Conservation (phyloP, 1,140 invertebrate genomes). For the Conopomorpha cramerella region DNA sequence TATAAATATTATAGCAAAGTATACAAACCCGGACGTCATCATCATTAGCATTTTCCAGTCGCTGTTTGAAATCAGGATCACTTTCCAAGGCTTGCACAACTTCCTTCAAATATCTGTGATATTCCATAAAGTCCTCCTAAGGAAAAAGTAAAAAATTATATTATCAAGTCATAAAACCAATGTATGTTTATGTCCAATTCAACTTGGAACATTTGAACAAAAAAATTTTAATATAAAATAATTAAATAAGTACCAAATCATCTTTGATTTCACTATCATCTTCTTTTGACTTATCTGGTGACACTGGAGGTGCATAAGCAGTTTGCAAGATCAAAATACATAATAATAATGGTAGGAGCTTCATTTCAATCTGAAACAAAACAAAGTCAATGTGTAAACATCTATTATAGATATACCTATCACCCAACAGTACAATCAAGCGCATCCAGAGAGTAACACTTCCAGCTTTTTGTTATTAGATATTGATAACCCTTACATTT, state of each 20-base stretch:
- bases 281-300: constrained; percentile 34
- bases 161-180: background rate
- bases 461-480: too few relatives aligned
- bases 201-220: background rate
- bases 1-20: too few relatives aligned
- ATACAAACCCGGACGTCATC: constrained; percentile 75
- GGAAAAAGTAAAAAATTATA: constrained; percentile 4
- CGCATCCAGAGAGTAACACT: too few relatives aligned
- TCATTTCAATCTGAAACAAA: constrained; percentile 23
- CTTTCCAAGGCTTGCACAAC: constrained; percentile 84
- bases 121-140: constrained; percentile 66
- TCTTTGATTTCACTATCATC: constrained; percentile 40
- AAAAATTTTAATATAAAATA: background rate
- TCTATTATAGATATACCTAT: too few relatives aligned
- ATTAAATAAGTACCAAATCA: constrained; percentile 44
- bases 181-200: background rate
- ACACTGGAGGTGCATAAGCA: constrained; percentile 47
- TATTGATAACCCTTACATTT: too few relatives aligned
- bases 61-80: constrained; percentile 80
- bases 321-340: constrained; percentile 28
- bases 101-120: constrained; percentile 85
- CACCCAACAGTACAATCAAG: too few relatives aligned
- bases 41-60: constrained; percentile 79
- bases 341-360: constrained; percentile 15
- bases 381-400: background rate